Percentiles rank a stretch among this genome's conserved stretches.
Evolutionary conservation across 2,797 vertebrate species (phyloP).

Genomic region (Amazonetta brasiliensis): DNA sequence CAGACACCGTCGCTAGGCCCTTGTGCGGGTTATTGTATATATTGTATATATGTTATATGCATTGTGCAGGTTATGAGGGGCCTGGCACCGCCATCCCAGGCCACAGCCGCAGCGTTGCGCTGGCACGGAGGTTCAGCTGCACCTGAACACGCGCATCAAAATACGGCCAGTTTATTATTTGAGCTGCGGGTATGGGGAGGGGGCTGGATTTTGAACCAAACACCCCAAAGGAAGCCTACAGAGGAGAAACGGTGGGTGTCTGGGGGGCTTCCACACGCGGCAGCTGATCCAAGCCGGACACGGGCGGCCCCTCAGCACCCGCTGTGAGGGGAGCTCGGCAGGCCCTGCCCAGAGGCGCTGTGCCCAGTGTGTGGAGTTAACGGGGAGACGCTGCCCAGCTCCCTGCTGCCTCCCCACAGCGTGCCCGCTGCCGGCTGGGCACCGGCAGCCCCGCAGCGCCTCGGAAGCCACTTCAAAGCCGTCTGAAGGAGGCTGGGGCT

Average conservation of each 20-base stretch:
- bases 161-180: not conserved
- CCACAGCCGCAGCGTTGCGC: rapidly evolving
- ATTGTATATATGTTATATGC: too few relatives aligned
- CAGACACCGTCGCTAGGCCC: not conserved
- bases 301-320: rapidly evolving
- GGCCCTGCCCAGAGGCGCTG: not conserved
- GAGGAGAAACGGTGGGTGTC: rapidly evolving
- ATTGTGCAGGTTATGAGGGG: not conserved
- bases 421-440: not conserved
- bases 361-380: rapidly evolving
- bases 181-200: not conserved
- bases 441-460: not conserved
- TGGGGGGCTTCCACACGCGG: not conserved
- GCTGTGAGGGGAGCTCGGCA: too few relatives aligned
- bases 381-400: not conserved
- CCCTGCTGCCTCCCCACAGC: not conserved
- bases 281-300: not conserved
- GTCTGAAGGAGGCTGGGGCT: not conserved
- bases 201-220: not conserved
- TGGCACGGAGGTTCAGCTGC: not conserved
- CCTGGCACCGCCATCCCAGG: rapidly evolving
- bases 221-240: not conserved
- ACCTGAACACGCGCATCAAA: not conserved
- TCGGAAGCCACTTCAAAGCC: not conserved
- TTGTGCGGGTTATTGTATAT: too few relatives aligned